Evolutionary conservation across 2,888 invertebrate species (phyloP), one percentile per base, ranked within the genome.

Genomic region (Ornithoptera alexandrae): DNA sequence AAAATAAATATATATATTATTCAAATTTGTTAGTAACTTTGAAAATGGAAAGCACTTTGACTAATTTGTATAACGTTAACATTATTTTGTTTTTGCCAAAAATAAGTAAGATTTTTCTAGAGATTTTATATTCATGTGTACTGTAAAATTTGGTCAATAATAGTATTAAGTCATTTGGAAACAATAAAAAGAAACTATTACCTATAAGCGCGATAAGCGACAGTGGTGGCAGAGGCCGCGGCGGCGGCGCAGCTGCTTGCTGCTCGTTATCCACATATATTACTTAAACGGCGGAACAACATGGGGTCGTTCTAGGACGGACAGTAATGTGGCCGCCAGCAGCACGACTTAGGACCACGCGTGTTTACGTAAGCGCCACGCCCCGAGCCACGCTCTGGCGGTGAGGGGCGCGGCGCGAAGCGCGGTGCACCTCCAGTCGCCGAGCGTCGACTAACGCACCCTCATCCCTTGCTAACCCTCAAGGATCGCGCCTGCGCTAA

Each of bases 351-450:
- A 78, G 79, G 74, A 81, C 81, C 86, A 86, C 89, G 89, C 91
- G 89, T 92, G 92, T 92, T 92, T 91, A 92, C 90, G 91, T 92
- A 92, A 92, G 91, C 92, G 92, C 92, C 92, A 92, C 92, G 92
- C 92, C 92, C 92, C 92, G 91, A 89, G 92, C 91, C 92, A 89
- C 90, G 88, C 89, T 89, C 79, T 82, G 78, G 79, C 90, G 86
- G 86, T 88, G 82, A 87, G 91, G 90, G 89, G 92, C 91, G 92
- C 90, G 91, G 90, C 90, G 90, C 90, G 82, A 81, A 87, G 90
- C 86, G 88, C 89, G 83, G 82, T 81, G 88, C 90, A 89, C 87
- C 89, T 86, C 87, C 87, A 87, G 87, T 84, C 89, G 90, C 90
- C 88, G 88, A 89, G 89, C 89, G 89, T 87, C 87, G 89, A 92